These are phyloP conservation scores for Hylyphantes graminicola DNA, from an alignment of 1,140 invertebrate genomes.

Conservation along the genomic window DNA sequence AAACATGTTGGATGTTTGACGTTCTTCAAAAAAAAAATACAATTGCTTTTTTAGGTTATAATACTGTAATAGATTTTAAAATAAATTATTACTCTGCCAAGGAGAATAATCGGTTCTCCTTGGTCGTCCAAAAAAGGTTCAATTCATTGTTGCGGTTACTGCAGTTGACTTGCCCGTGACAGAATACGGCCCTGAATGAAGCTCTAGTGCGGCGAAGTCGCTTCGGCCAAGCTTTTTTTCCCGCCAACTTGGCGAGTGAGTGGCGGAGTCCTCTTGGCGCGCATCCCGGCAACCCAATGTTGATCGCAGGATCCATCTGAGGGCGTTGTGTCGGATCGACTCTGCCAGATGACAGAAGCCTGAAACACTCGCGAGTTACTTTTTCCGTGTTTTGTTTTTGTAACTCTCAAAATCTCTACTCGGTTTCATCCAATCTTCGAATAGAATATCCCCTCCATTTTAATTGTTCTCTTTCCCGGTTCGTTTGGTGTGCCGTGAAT, in stretches of 20 bases:
- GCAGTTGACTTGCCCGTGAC: too few relatives aligned
- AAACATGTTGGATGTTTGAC: too few relatives aligned
- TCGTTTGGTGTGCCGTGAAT: constrained; percentile 38
- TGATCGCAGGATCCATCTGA: constrained; percentile 23
- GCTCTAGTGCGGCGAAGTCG: too few relatives aligned
- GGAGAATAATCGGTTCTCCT: too few relatives aligned
- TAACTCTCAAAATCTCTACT: constrained; percentile 30
- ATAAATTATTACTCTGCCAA: too few relatives aligned
- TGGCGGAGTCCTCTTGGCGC: neutral
- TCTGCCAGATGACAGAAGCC: constrained; percentile 38
- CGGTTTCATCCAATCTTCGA: neutral
- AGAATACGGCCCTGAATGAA: too few relatives aligned
- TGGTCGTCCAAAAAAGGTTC: too few relatives aligned
- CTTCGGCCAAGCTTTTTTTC: too few relatives aligned
- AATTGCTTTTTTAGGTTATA: too few relatives aligned
- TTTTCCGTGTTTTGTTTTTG: constrained; percentile 53
- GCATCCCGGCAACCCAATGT: constrained; percentile 44
- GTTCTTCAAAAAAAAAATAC: too few relatives aligned
- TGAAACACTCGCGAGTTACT: constrained; percentile 12
- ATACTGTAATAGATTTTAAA: too few relatives aligned
- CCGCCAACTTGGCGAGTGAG: neutral
- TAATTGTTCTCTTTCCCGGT: constrained; percentile 27
- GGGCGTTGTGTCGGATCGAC: constrained; percentile 47
- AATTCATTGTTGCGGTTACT: too few relatives aligned
- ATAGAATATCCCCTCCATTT: neutral